Conservation (phyloP, 1,140 invertebrate species). For the Euura saliciscinereae region DNA sequence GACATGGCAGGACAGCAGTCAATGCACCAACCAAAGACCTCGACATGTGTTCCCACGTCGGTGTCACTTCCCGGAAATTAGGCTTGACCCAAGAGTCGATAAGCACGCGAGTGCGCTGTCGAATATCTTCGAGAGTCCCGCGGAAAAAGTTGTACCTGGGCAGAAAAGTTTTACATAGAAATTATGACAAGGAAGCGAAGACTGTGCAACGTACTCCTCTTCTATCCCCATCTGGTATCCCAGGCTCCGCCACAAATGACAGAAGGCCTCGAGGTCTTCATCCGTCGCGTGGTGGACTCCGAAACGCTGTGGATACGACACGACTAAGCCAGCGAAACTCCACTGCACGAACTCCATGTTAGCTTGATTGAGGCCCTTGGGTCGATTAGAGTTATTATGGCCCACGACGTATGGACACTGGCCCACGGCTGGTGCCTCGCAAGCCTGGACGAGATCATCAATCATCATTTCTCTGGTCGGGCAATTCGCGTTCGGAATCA, state of each 20-base stretch:
- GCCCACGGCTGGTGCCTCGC: constrained; percentile 28
- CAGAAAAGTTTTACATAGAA: constrained; percentile 49
- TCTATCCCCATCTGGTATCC: constrained; percentile 81
- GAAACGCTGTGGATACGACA: constrained; percentile 68
- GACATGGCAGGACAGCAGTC: constrained; percentile 40
- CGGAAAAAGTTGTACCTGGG: constrained; percentile 64
- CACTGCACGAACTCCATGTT: constrained; percentile 82
- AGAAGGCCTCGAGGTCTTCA: constrained; percentile 73
- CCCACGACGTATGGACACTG: constrained; percentile 51
- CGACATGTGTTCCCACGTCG: constrained; percentile 58
- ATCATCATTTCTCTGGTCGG: constrained; percentile 15
- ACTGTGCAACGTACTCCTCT: constrained; percentile 64
- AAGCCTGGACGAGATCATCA: constrained; percentile 31
- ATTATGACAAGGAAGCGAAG: constrained; percentile 29
- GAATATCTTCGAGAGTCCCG: constrained; percentile 53
- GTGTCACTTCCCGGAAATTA: constrained; percentile 43
- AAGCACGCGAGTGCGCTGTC: constrained; percentile 48
- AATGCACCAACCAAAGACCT: constrained; percentile 49
- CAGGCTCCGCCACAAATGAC: constrained; percentile 82
- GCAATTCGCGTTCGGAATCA: constrained; percentile 35
- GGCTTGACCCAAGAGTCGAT: constrained; percentile 49
- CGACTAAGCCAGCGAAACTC: constrained; percentile 76
- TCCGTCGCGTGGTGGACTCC: constrained; percentile 63
- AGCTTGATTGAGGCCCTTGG: constrained; percentile 66
- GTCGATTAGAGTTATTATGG: constrained; percentile 59